Evolutionary conservation across 1,140 invertebrate species (phyloP).

Genomic region (Drosophila guanche): DNA sequence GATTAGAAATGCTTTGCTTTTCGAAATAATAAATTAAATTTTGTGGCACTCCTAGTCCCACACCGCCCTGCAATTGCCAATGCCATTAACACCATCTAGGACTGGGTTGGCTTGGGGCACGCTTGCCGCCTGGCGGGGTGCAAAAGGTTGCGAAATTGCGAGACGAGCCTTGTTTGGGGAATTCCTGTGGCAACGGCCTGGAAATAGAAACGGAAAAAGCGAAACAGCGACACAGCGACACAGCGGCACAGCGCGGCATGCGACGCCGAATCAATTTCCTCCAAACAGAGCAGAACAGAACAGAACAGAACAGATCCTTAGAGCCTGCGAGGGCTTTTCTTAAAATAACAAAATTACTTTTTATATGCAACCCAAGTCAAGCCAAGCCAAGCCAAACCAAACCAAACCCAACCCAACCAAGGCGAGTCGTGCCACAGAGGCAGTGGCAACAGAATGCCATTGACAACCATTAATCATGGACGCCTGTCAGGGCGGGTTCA

Average conservation of each 20-base stretch:
- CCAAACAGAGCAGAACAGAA: conserved; percentile 30
- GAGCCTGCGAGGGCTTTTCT: conserved; percentile 67
- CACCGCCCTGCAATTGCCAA: conserved; percentile 54
- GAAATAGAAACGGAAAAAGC: conserved; percentile 42
- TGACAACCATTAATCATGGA: conserved; percentile 83
- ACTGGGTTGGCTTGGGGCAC: conserved; percentile 9
- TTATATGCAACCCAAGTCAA: conserved; percentile 61
- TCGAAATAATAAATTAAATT: conserved; percentile 81
- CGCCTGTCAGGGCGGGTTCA: conserved; percentile 79
- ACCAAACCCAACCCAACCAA: conserved; percentile 18
- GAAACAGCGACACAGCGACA: too few relatives aligned
- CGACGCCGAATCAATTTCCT: conserved; percentile 76
- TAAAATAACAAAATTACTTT: conserved; percentile 83
- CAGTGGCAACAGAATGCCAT: conserved; percentile 68
- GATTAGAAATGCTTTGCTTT: conserved; percentile 82
- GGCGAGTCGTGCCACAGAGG: conserved; percentile 8
- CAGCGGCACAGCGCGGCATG: conserved; percentile 28
- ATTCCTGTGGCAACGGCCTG: conserved; percentile 72
- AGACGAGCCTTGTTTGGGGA: conserved; percentile 59
- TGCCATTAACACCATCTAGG: conserved; percentile 71
- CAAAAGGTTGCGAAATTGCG: conserved; percentile 79
- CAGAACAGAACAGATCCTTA: conserved; percentile 35
- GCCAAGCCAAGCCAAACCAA: conserved; percentile 22
- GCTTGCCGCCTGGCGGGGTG: conserved; percentile 50
- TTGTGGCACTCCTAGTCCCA: conserved; percentile 24